Evolutionary conservation across 2,888 invertebrate species (phyloP), one percentile per base, ranked within the genome.

Genomic region (Sepiola atlantica): DNA sequence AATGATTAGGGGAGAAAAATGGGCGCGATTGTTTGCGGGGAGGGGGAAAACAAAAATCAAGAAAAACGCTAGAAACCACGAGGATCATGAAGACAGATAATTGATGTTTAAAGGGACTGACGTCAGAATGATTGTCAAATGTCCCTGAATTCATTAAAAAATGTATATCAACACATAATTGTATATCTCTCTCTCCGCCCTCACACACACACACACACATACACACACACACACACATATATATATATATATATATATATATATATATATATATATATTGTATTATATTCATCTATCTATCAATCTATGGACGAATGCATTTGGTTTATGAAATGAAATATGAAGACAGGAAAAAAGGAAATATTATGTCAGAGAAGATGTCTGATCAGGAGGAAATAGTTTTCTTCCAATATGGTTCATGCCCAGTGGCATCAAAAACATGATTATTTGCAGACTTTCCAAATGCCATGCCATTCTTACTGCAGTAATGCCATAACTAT

Each of bases 71-170:
- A 77, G 14, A 12, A 77, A 77, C n/a, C 77, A 77, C 16, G 18
- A 77, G 77, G 77, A 77, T n/a, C 77, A 77, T n/a, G n/a, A 32
- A 77, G n/a, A 32, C 77, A 32, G 32, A 77, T 77, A 77, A 77
- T 32, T 32, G 77, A 77, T 77, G 77, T 77, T 77, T 77, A 77
- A 77, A 77, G 77, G n/a, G 77, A 77, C 77, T 77, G 77, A 77
- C 77, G 77, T 77, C 77, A 77, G 77, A 12, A 77, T 77, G 32
- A 77, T 77, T 77, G 77, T 77, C 77, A 77, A 77, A 77, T 77
- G 77, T 77, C 77, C 14, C 77, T n/a, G 18, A 77, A 77, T n/a
- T 77, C 77, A 77, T 77, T 32, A 77, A n/a, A 77, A 32, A 77
- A 77, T 32, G 32, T 77, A 77, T 77, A 77, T 32, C 77, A 77